Base-by-base conservation (phyloP, 2,888 invertebrate species). In the Synergus gifuensis region DNA sequence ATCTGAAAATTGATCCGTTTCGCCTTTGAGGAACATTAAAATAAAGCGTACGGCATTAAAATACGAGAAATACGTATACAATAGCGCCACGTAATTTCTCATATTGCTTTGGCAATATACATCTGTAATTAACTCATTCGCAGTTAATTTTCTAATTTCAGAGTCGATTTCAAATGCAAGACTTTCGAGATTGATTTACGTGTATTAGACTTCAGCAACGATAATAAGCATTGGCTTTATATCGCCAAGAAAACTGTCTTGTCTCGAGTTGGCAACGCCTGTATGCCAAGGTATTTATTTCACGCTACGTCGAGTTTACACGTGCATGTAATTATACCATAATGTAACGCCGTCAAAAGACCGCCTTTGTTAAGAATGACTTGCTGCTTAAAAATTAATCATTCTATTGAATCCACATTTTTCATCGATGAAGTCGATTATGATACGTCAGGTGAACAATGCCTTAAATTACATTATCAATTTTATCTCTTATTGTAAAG, bases 121-220 rank as follows among this genome's bases (percentile, higher is more conserved):
- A 60, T 60, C 60, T 60, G 60, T 60, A 60, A 60, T 22, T 22
- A 22, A 60, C 60, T 60, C 22, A 60, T 60, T 60, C 18, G 12
- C 11, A 60, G 60, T 60, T 60, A 60, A 60, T 64, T 64, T 64
- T 64, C 64, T 40, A 64, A 64, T 64, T 64, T 40, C 64, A 40
- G 40, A 40, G n/a, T n/a, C 40, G 42, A 64, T 64, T 64, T 64
- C n/a, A 11, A 64, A 64, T 64, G 28, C 16, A 62, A 63, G 28
- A 36, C 64, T n/a, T 64, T 42, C 18, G 40, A 64, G 64, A 64
- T 64, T 64, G 64, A 64, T 64, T 64, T 64, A 64, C 64, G n/a
- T 64, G 42, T 42, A 64, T 40, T 40, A 64, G 40, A 42, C 64
- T 40, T 64, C 42, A 64, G 3, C 16, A 42, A 40, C 64, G 40